phyloP scores from a whole-genome alignment of 1,140 invertebrate species.

The Panagrolaimus sp. region DNA sequence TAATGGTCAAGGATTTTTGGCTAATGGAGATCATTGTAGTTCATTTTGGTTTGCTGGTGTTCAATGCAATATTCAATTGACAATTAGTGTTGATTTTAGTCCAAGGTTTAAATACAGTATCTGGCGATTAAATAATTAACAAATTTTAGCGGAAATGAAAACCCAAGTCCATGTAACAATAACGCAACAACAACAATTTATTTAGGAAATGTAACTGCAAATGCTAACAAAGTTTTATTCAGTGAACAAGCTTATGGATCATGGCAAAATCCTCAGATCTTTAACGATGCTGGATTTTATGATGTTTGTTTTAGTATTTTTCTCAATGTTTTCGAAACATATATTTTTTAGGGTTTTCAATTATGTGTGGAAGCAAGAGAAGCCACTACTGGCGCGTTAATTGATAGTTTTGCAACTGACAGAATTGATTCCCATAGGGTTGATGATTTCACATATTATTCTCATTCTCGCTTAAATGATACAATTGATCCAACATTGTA shows the following conservation, averaged over 20 bases:
- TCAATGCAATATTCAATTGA: constrained; percentile 8
- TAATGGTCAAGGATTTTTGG: constrained; percentile 12
- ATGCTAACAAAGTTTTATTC: not conserved
- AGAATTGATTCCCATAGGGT: not conserved
- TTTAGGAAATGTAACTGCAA: constrained; percentile 1
- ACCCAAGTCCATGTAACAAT: too few species aligned
- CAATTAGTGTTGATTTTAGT: not conserved
- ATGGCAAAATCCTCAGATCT: not conserved
- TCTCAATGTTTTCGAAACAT: not conserved
- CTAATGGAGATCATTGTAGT: not conserved
- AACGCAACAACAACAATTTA: not conserved
- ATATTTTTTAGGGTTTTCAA: not conserved
- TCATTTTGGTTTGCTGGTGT: not conserved
- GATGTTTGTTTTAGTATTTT: not conserved
- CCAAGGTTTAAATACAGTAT: not conserved
- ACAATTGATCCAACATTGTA: constrained; percentile 5
- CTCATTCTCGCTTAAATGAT: not conserved
- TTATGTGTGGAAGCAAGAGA: constrained; percentile 7
- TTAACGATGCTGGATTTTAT: not conserved
- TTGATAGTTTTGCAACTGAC: not conserved
- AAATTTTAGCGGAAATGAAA: not conserved
- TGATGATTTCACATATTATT: constrained; percentile 1
- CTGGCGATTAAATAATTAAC: not conserved
- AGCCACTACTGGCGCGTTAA: not conserved
- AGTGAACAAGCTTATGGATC: not conserved